Evolutionary conservation across 2,797 vertebrate genomes (phyloP).

Genomic region (Centroberyx gerrardi): DNA sequence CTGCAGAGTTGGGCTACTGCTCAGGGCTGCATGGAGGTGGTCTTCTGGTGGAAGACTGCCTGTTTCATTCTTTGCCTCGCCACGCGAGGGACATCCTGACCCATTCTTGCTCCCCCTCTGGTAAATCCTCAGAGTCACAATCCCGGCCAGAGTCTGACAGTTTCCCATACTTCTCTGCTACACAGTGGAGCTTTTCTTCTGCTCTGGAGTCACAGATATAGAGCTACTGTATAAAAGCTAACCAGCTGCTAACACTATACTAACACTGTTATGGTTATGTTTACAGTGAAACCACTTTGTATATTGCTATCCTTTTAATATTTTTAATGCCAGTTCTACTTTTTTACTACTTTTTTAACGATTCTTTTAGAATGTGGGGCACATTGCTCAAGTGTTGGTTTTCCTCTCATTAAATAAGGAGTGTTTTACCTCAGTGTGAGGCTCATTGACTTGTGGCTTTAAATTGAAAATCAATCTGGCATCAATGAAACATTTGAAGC

Average conservation of each 20-base stretch:
- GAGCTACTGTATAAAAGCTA: background rate
- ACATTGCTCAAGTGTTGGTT: background rate
- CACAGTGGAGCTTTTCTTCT: constrained; percentile 84
- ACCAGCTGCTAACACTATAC: background rate
- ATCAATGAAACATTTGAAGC: constrained; percentile 4
- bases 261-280: constrained; percentile 1
- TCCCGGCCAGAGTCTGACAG: constrained; percentile 74
- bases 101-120: constrained; percentile 41
- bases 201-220: constrained; percentile 85
- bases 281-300: background rate
- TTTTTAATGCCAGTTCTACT: constrained; percentile 6
- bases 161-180: constrained; percentile 78
- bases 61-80: constrained; percentile 81
- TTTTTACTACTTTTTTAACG: background rate
- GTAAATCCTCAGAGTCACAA: constrained; percentile 40
- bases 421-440: constrained; percentile 1
- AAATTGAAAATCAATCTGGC: background rate
- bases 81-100: constrained; percentile 75
- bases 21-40: constrained; percentile 78
- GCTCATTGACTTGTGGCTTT: constrained; percentile 3
- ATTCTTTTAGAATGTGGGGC: background rate
- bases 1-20: constrained; percentile 82
- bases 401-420: background rate
- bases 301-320: constrained; percentile 11
- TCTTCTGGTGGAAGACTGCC: constrained; percentile 83